Evolutionary conservation across 1,140 invertebrate genomes (phyloP).

Genomic region (Lordiphosa stackelbergi): DNA sequence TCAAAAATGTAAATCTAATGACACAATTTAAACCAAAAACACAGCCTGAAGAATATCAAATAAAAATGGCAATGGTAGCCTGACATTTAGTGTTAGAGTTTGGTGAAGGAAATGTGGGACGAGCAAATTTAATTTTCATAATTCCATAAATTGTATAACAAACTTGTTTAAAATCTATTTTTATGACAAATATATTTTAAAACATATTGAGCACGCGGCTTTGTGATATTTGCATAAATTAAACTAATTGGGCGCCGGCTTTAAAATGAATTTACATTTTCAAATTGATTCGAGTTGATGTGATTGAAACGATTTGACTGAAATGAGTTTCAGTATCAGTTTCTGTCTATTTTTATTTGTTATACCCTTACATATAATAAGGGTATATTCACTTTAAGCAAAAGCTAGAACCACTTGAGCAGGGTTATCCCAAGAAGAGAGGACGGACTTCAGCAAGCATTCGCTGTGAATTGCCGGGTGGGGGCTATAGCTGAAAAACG

Average conservation of each 20-base stretch:
- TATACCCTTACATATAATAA: too few species aligned
- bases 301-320: too few species aligned
- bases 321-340: too few species aligned
- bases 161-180: slow-evolving; percentile 1
- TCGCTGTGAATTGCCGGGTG: too few species aligned
- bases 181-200: slow-evolving; percentile 10
- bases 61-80: slow-evolving; percentile 16
- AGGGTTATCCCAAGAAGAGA: too few species aligned
- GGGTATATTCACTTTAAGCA: too few species aligned
- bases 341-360: too few species aligned
- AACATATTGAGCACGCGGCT: neutral
- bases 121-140: slow-evolving; percentile 5
- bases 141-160: slow-evolving; percentile 7
- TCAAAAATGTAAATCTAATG: slow-evolving; percentile 44
- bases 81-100: slow-evolving; percentile 10
- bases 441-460: too few species aligned
- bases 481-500: too few species aligned
- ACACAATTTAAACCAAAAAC: slow-evolving; percentile 12
- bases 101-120: neutral
- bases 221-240: slow-evolving; percentile 15
- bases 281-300: too few species aligned
- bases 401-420: too few species aligned
- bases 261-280: slow-evolving; percentile 9
- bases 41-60: slow-evolving; percentile 17
- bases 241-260: slow-evolving; percentile 16